phyloP scores from a whole-genome alignment of 2,888 invertebrate species.

The Melinopterus prodromus region DNA sequence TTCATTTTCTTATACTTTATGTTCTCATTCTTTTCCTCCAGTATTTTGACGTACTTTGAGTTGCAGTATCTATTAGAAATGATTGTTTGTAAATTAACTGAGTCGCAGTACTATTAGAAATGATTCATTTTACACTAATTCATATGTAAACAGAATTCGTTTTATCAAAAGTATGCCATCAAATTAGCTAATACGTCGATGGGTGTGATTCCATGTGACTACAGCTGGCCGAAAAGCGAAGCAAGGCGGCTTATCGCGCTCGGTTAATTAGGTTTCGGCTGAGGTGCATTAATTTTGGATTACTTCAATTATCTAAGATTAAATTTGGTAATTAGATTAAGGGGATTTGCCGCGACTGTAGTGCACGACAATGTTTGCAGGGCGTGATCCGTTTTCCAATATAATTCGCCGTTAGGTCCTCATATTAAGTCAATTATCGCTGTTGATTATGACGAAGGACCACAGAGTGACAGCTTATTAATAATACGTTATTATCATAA shows the following conservation, averaged over 20 bases:
- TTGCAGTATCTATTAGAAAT: no score
- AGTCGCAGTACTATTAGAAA: no score
- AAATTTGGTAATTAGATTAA: background rate
- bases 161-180: constrained; percentile 22
- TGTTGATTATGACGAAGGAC: background rate
- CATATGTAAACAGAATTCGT: background rate
- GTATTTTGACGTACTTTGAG: no score
- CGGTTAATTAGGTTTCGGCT: background rate
- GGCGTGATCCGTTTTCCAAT: background rate
- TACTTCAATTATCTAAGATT: constrained; percentile 4
- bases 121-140: no score
- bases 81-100: no score
- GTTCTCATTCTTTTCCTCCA: no score
- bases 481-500: background rate
- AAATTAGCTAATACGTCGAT: background rate
- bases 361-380: background rate
- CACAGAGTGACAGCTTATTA: background rate
- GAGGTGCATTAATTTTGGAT: background rate
- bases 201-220: no score
- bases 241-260: background rate
- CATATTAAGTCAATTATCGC: background rate
- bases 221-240: background rate
- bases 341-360: background rate
- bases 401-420: background rate
- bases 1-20: no score